These are phyloP conservation scores for Gambelia wislizenii DNA, from an alignment of 2,797 vertebrate genomes.

Conservation along the genomic window DNA sequence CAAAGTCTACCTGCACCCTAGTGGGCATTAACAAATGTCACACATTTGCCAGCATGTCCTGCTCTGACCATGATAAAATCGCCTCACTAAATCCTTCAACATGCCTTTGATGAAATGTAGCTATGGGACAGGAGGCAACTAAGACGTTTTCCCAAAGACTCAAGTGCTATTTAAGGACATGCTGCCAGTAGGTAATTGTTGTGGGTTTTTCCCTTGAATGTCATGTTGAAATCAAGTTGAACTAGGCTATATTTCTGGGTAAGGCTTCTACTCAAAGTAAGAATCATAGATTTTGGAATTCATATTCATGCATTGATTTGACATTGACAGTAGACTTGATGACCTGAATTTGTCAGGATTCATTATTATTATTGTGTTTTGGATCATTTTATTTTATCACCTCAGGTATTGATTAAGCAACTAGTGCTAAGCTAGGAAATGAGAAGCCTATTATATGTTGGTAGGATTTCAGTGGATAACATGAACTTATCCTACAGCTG, in stretches of 20 bases:
- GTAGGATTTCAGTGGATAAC: background rate
- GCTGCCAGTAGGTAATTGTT: background rate
- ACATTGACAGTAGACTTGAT: background rate
- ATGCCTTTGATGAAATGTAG: slow-evolving; percentile 9
- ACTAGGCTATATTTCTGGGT: slow-evolving; percentile 39
- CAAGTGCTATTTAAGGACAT: slow-evolving; percentile 16
- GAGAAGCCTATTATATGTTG: background rate
- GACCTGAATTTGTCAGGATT: background rate
- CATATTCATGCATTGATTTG: background rate
- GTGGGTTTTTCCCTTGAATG: background rate
- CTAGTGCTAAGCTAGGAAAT: background rate
- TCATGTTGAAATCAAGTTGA: slow-evolving; percentile 21
- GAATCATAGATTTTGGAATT: slow-evolving; percentile 36
- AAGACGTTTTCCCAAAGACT: background rate
- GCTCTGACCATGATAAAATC: slow-evolving; percentile 39
- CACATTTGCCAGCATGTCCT: slow-evolving; percentile 41
- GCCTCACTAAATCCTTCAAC: slow-evolving; percentile 50
- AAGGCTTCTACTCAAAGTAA: slow-evolving; percentile 45
- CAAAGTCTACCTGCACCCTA: slow-evolving; percentile 32
- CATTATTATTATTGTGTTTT: background rate
- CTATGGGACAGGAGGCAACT: background rate
- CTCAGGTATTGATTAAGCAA: background rate
- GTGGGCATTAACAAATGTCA: slow-evolving; percentile 44
- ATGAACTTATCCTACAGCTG: background rate
- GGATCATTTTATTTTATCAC: background rate